These are phyloP conservation scores for Atractosteus spatula DNA, from an alignment of 2,113 vertebrate genomes.

Conservation along the genomic window DNA sequence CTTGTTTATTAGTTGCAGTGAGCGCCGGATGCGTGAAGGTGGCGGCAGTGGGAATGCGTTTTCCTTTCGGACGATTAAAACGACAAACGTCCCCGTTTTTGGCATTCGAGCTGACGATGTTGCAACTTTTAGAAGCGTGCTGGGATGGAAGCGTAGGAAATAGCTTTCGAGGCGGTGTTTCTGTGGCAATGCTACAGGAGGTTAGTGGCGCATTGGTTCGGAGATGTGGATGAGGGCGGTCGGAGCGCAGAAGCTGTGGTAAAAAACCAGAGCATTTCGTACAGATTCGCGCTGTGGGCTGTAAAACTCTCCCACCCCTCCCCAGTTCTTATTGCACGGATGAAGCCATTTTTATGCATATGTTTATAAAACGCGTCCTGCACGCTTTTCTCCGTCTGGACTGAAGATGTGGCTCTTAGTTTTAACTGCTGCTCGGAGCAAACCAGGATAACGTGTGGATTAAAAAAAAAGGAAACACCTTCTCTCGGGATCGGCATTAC, in stretches of 20 bases:
- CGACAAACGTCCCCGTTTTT: not conserved
- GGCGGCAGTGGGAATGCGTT: conserved; percentile 2
- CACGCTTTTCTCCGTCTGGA: not conserved
- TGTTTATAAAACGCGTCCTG: not conserved
- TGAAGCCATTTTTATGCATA: conserved; percentile 6
- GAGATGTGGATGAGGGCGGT: no score
- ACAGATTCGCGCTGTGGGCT: not conserved
- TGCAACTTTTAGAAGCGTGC: no score
- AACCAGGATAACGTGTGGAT: conserved; percentile 14
- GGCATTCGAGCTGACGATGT: no score
- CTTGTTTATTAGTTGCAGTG: not conserved
- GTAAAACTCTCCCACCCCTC: no score
- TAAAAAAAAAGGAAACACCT: not conserved
- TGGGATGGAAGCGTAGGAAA: no score
- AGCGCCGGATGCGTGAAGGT: conserved; percentile 9
- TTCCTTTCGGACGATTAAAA: not conserved
- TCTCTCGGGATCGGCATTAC: no score
- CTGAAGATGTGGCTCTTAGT: conserved; percentile 8
- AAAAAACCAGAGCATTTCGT: not conserved
- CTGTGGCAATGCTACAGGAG: no score
- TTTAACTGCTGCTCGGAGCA: conserved; percentile 14
- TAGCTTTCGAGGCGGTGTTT: no score
- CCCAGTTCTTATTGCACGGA: not conserved
- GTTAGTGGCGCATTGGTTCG: no score
- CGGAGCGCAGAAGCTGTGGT: no score